Evolutionary conservation across 2,888 invertebrate species (phyloP).

Genomic region (Drosophila maculinotata): DNA sequence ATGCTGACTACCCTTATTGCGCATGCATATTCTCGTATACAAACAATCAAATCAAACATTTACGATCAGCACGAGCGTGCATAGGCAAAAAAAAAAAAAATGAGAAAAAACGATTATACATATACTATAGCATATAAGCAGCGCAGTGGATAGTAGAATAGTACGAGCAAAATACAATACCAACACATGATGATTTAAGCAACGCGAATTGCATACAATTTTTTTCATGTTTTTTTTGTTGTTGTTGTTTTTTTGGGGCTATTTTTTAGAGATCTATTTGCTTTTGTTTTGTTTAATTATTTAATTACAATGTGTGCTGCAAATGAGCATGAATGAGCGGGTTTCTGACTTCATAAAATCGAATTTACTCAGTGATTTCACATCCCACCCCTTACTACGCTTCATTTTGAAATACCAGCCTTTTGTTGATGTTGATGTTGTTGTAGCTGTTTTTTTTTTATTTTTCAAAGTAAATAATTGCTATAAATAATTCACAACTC

Average conservation of each 20-base stretch:
- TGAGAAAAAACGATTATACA: constrained; percentile 21
- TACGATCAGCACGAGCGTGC: constrained; percentile 72
- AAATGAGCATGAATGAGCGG: not conserved
- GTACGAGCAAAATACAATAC: constrained; percentile 35
- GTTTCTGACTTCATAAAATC: constrained; percentile 8
- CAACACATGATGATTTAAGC: constrained; percentile 67
- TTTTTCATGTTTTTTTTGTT: constrained; percentile 28
- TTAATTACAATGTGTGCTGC: constrained; percentile 47
- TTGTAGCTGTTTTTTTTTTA: not conserved
- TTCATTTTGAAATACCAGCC: constrained; percentile 48
- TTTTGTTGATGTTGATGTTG: constrained; percentile 2
- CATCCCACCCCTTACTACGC: constrained; percentile 18
- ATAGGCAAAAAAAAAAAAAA: constrained; percentile 29
- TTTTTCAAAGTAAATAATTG: constrained; percentile 64
- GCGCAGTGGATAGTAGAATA: constrained; percentile 20
- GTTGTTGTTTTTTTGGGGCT: constrained; percentile 26
- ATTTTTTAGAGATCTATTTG: constrained; percentile 24
- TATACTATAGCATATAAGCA: constrained; percentile 9
- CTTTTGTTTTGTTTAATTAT: constrained; percentile 44
- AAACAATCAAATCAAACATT: constrained; percentile 77
- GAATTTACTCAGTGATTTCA: constrained; percentile 4
- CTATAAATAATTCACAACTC: constrained; percentile 67
- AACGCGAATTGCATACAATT: constrained; percentile 52
- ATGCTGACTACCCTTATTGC: constrained; percentile 45
- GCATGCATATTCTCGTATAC: constrained; percentile 58